Conservation (phyloP, 2,888 invertebrate genomes). For the Phasia obesa region DNA sequence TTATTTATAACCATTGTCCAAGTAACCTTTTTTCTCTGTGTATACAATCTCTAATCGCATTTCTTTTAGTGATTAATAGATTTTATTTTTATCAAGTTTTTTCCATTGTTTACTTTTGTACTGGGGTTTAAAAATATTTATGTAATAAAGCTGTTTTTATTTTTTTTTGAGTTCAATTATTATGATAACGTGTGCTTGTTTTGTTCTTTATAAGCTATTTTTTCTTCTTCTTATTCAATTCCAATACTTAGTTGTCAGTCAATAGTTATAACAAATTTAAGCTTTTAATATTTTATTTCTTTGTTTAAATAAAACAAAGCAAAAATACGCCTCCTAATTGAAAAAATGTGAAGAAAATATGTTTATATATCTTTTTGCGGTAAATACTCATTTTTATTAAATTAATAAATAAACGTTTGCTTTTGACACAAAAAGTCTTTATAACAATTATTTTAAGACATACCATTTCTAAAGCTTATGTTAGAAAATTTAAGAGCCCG, state of each 20-base stretch:
- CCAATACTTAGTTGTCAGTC: constrained; percentile 49
- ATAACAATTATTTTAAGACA: too few relatives aligned
- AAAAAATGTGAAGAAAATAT: constrained; percentile 2
- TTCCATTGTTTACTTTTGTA: constrained; percentile 1
- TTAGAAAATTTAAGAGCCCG: too few relatives aligned
- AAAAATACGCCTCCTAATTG: constrained; percentile 16
- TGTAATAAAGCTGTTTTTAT: constrained; percentile 27
- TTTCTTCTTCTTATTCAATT: constrained; percentile 7
- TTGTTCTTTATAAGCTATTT: constrained; percentile 37
- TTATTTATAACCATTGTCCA: too few relatives aligned
- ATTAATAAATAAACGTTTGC: too few relatives aligned
- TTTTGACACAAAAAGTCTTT: too few relatives aligned
- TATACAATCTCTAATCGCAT: neutral
- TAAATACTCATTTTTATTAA: neutral
- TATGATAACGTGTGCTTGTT: constrained; percentile 22
- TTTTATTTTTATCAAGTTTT: constrained; percentile 12
- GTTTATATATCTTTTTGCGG: neutral
- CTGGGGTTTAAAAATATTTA: neutral
- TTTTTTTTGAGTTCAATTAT: constrained; percentile 32
- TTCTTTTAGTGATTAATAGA: constrained; percentile 15
- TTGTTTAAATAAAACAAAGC: constrained; percentile 44
- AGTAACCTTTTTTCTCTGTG: too few relatives aligned
- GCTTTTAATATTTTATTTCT: constrained; percentile 53
- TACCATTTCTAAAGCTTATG: too few relatives aligned
- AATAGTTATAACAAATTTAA: constrained; percentile 46